Base-by-base conservation (phyloP, 2,113 vertebrate species). In the Lophura nycthemera region DNA sequence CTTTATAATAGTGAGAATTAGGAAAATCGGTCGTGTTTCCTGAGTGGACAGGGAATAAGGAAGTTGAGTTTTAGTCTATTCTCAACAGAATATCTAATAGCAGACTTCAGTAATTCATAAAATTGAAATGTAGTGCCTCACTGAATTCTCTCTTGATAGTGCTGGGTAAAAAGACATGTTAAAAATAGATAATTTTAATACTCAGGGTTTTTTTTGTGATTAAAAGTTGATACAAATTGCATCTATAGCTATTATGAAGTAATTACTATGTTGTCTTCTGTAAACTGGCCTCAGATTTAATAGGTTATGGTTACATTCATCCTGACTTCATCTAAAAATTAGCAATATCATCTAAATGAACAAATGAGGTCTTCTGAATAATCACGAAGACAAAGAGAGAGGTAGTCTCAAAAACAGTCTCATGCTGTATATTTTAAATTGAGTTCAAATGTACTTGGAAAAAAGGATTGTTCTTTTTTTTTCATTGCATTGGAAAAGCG, bases 41-140 rank as follows among this genome's bases (percentile, higher is more conserved):
- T 63, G 30, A 89, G 47, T 42, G 45, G 24, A 76, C 86, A 47
- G 20, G 24, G 67, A 87, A 67, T 16, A 87, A 74, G 54, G 59
- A 34, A 75, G 7, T 25, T 19, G 3, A 17, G 14, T 78, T 93
- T 94, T 75, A 81, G 32, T 29, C 27, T 78, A 30, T 78, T 94
- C 66, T 94, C 65, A 78, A 57, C 40, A 32, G 70, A 67, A 84
- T 86, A 65, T 86, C 84, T 94, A 64, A 67, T 61, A 86, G 30
- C 16, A 75, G 42, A 52, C 19, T 66, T 74, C 36, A 63, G 0
- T 65, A 64, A 30, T 85, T 93, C 32, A 29, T 21, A 30, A 42
- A 85, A 64, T 19, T 80, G 45, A 87, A 90, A 77, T 74, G 73
- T 20, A 61, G 19, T 72, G 25, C 11, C 57, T 81, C 8, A 69